phyloP scores from a whole-genome alignment of 2,888 invertebrate genomes.

The Chrysolina haemoptera region DNA sequence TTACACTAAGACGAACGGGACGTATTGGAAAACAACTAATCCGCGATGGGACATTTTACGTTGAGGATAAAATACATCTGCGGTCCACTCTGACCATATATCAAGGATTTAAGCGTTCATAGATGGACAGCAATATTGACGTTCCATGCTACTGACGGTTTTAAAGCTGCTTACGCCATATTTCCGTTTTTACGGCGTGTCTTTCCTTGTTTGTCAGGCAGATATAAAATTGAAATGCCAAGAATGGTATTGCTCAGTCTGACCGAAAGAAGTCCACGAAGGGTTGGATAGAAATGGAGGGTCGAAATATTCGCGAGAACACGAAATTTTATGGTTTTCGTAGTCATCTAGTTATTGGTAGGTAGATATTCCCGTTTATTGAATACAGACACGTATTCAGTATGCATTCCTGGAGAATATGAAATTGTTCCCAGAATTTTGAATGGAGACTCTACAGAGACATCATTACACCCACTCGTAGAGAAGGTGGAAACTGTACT shows the following conservation, averaged over 20 bases:
- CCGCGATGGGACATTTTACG: slow-evolving; percentile 32
- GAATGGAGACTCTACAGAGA: too few relatives aligned
- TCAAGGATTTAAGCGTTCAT: slow-evolving; percentile 53
- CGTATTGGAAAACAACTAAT: slow-evolving; percentile 45
- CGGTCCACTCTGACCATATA: slow-evolving; percentile 50
- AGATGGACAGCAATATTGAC: slow-evolving; percentile 57
- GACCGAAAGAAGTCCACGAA: neutral
- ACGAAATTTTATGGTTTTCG: too few relatives aligned
- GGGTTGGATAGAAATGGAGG: neutral
- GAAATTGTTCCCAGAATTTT: too few relatives aligned
- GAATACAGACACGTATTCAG: too few relatives aligned
- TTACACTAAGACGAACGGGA: neutral
- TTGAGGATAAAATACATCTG: slow-evolving; percentile 49
- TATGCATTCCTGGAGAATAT: too few relatives aligned
- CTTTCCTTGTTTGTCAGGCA: slow-evolving; percentile 46
- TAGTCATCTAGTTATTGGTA: too few relatives aligned
- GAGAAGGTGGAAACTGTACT: too few relatives aligned
- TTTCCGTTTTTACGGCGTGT: slow-evolving; percentile 46
- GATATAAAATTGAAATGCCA: slow-evolving; percentile 8
- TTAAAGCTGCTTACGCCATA: slow-evolving; percentile 54
- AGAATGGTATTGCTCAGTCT: neutral
- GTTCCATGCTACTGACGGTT: slow-evolving; percentile 58
- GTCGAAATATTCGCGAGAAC: neutral
- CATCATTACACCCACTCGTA: too few relatives aligned
- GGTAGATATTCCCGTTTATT: too few relatives aligned